Evolutionary conservation across 2,888 invertebrate species (phyloP).

Genomic region (Drosophila longiperda): DNA sequence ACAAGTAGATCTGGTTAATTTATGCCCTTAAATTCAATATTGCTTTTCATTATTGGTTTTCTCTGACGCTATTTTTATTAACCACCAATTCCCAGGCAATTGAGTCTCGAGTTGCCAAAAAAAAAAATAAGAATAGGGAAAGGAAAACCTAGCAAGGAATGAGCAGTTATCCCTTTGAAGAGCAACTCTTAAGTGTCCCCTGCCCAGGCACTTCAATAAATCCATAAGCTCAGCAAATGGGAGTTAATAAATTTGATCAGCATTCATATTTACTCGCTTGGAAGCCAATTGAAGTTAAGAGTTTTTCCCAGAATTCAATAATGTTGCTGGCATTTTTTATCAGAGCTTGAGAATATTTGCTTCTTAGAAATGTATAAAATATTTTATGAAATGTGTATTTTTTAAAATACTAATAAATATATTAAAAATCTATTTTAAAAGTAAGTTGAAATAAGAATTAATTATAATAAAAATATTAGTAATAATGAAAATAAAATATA

Average conservation of each 20-base stretch:
- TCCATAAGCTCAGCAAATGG: background rate
- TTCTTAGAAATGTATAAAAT: background rate
- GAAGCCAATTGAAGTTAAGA: slow-evolving; percentile 7
- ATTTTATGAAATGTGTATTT: no score
- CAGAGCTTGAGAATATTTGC: background rate
- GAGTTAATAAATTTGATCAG: slow-evolving; percentile 29
- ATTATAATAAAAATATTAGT: background rate
- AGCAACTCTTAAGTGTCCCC: slow-evolving; percentile 4
- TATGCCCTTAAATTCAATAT: slow-evolving; percentile 58
- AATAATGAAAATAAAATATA: no score
- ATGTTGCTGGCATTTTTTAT: no score
- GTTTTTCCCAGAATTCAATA: background rate
- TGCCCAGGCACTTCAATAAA: slow-evolving; percentile 34
- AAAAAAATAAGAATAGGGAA: background rate
- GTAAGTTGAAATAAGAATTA: background rate
- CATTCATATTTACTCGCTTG: slow-evolving; percentile 18
- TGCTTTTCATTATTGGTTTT: slow-evolving; percentile 46
- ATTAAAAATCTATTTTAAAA: no score
- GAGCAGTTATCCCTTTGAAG: slow-evolving; percentile 38
- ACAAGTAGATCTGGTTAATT: slow-evolving; percentile 58
- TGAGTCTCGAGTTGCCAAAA: slow-evolving; percentile 40
- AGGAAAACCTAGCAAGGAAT: slow-evolving; percentile 20
- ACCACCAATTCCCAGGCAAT: slow-evolving; percentile 72
- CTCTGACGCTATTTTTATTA: slow-evolving; percentile 44
- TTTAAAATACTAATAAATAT: no score